These are phyloP conservation scores for Protosalanx chinensis DNA, from an alignment of 2,797 vertebrate species.

Conservation along the genomic window DNA sequence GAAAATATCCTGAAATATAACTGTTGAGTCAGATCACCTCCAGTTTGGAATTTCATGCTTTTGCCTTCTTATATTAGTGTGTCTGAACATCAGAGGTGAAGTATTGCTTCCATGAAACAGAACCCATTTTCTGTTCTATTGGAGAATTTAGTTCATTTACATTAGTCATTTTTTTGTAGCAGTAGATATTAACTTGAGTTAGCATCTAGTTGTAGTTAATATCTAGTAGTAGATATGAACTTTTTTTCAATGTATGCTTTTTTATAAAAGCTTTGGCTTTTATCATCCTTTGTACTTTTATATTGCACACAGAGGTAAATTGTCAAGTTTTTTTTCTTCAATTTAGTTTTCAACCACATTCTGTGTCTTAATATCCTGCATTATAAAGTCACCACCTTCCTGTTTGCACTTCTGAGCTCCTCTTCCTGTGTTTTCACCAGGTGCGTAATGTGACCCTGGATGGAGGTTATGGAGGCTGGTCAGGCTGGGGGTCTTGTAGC, in stretches of 20 bases:
- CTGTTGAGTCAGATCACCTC: slow-evolving; percentile 40
- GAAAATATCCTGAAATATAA: slow-evolving; percentile 51
- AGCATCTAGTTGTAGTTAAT: too few species aligned
- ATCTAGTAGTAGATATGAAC: background rate
- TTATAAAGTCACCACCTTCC: background rate
- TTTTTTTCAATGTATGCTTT: background rate
- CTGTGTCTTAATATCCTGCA: background rate
- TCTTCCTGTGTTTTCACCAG: slow-evolving; percentile 56
- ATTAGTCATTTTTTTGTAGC: too few species aligned
- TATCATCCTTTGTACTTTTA: background rate
- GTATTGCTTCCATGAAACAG: slow-evolving; percentile 44
- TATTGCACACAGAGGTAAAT: too few species aligned
- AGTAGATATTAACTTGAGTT: too few species aligned
- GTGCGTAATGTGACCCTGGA: slow-evolving; percentile 91
- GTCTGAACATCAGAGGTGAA: slow-evolving; percentile 43
- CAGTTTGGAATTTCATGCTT: slow-evolving; percentile 27
- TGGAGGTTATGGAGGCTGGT: slow-evolving; percentile 86
- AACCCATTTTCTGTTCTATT: slow-evolving; percentile 39
- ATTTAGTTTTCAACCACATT: background rate
- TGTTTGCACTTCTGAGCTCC: slow-evolving; percentile 28
- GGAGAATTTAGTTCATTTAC: background rate
- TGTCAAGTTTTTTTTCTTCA: too few species aligned
- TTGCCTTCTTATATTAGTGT: slow-evolving; percentile 32
- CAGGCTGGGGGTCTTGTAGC: slow-evolving; percentile 83
- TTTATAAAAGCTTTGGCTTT: background rate